phyloP scores from a whole-genome alignment of 2,797 vertebrate species.

The Fundulus diaphanus region DNA sequence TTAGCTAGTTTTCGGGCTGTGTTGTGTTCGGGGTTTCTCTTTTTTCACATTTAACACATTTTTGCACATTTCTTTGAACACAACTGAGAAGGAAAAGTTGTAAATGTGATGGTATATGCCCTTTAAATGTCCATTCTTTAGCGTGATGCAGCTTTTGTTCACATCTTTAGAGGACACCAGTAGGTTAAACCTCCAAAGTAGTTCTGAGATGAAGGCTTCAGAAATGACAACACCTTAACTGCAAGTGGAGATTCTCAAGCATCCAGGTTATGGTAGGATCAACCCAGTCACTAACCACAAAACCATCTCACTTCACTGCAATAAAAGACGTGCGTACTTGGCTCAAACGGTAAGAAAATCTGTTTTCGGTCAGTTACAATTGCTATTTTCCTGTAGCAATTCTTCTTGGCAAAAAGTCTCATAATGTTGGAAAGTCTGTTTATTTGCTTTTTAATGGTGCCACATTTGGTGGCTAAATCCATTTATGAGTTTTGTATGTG shows the following conservation, averaged over 20 bases:
- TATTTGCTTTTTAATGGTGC: background rate
- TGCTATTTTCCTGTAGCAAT: background rate
- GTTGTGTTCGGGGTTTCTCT: background rate
- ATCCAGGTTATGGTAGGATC: background rate
- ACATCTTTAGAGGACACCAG: background rate
- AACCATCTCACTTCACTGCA: background rate
- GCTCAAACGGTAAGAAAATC: background rate
- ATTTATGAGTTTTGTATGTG: background rate
- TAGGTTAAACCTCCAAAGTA: background rate
- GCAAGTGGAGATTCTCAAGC: background rate
- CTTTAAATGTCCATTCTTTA: slow-evolving; percentile 37
- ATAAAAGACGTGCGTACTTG: background rate
- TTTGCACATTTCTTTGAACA: background rate
- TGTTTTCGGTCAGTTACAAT: background rate
- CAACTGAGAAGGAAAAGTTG: background rate
- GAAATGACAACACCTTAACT: background rate
- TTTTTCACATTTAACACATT: background rate
- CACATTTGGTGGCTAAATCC: background rate
- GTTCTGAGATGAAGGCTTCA: background rate
- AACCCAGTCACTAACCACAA: background rate
- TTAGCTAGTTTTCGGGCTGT: background rate
- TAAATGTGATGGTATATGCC: slow-evolving; percentile 1
- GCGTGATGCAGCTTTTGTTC: background rate
- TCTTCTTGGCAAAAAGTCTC: background rate
- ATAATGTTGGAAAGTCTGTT: background rate